Percentiles rank a stretch among this genome's conserved stretches.
Conservation (phyloP, 2,888 invertebrate genomes). For the Brenthis ino region DNA sequence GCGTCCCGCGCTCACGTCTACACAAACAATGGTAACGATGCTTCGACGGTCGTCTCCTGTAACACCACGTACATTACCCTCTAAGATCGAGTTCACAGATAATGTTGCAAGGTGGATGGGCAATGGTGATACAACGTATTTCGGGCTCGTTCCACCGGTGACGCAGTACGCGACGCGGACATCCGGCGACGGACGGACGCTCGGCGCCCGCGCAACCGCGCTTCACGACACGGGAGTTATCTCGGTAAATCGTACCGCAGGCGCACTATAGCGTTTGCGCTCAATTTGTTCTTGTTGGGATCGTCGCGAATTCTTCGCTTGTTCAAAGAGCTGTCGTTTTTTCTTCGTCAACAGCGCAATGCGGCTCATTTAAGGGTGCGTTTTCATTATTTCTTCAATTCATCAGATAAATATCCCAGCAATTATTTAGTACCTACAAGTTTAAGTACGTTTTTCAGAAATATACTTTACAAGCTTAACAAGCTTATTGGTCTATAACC, state of each 20-base stretch:
- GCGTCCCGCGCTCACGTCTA: constrained; percentile 74
- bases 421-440: too few species aligned
- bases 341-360: constrained; percentile 59
- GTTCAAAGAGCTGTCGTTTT: constrained; percentile 74
- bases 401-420: too few species aligned
- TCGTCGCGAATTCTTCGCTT: constrained; percentile 77
- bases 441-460: too few species aligned
- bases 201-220: constrained; percentile 66
- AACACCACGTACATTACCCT: constrained; percentile 56
- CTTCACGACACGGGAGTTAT: constrained; percentile 75
- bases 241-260: constrained; percentile 74
- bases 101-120: constrained; percentile 39
- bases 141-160: constrained; percentile 27
- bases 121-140: constrained; percentile 47
- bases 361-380: constrained; percentile 56
- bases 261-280: constrained; percentile 75
- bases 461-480: too few species aligned
- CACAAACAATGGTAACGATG: constrained; percentile 53
- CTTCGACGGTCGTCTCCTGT: constrained; percentile 50
- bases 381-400: constrained; percentile 49
- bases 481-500: too few species aligned
- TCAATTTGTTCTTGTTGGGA: constrained; percentile 81
- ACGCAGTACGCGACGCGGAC: constrained; percentile 41
- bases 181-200: constrained; percentile 53
- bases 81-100: constrained; percentile 37